phyloP scores from a whole-genome alignment of 2,888 invertebrate species.

The Didymodactylos carnosus region DNA sequence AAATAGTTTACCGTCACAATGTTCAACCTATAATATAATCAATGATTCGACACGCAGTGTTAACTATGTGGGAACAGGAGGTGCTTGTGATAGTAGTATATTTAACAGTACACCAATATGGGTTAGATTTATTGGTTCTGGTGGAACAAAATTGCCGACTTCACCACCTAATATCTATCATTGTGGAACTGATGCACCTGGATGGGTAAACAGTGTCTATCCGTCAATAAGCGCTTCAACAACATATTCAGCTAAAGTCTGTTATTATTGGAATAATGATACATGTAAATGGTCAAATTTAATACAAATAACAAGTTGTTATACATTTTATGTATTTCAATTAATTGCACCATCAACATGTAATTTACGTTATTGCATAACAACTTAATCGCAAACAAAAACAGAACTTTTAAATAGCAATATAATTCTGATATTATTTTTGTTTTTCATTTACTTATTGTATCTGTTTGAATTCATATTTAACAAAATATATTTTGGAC shows the following conservation, averaged over 20 bases:
- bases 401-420: too few species aligned
- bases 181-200: not conserved
- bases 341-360: not conserved
- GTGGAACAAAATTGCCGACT: not conserved
- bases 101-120: not conserved
- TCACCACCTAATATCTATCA: not conserved
- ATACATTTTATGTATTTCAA: not conserved
- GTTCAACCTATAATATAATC: not conserved
- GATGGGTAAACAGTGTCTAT: not conserved
- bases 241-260: not conserved
- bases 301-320: not conserved
- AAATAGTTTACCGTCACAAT: not conserved
- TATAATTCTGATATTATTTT: too few species aligned
- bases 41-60: not conserved
- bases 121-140: not conserved
- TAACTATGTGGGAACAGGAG: not conserved
- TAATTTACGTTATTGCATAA: not conserved
- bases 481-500: too few species aligned
- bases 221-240: not conserved
- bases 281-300: not conserved
- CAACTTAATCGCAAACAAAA: too few species aligned
- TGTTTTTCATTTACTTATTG: too few species aligned
- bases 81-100: not conserved
- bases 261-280: not conserved
- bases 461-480: too few species aligned